These are phyloP conservation scores for Periplaneta americana DNA, from an alignment of 1,140 invertebrate species.

Conservation along the genomic window DNA sequence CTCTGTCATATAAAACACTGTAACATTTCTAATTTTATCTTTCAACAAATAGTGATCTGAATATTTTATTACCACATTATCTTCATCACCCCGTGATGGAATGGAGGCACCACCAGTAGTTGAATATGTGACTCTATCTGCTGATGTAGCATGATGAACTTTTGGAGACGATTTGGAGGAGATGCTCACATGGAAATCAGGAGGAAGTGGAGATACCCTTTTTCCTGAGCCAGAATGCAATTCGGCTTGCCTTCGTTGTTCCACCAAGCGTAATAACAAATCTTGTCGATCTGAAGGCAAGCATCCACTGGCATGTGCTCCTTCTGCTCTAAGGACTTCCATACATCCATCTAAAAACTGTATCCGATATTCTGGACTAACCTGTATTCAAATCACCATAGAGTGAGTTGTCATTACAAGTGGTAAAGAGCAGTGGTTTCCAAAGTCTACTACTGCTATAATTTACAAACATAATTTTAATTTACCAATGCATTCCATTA, in stretches of 20 bases:
- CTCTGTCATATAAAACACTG: too few relatives aligned
- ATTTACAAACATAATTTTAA: too few relatives aligned
- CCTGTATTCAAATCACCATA: constrained; percentile 42
- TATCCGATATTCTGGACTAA: constrained; percentile 60
- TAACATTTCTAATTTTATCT: too few relatives aligned
- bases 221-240: constrained; percentile 32
- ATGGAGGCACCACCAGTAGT: neutral
- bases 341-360: constrained; percentile 65
- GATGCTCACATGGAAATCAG: constrained; percentile 29
- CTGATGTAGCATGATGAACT: neutral
- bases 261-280: constrained; percentile 51
- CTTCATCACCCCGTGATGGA: neutral
- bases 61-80: neutral
- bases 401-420: too few relatives aligned
- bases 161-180: neutral
- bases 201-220: constrained; percentile 39
- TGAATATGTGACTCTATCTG: neutral
- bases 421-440: too few relatives aligned
- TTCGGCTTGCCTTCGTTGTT: constrained; percentile 51
- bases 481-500: too few relatives aligned
- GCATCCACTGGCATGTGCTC: constrained; percentile 43
- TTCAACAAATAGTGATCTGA: too few relatives aligned
- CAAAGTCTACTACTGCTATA: too few relatives aligned
- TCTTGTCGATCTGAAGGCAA: constrained; percentile 50
- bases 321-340: constrained; percentile 46